Conservation (phyloP, 2,113 vertebrate species). For the Cochlearius cochlearius region DNA sequence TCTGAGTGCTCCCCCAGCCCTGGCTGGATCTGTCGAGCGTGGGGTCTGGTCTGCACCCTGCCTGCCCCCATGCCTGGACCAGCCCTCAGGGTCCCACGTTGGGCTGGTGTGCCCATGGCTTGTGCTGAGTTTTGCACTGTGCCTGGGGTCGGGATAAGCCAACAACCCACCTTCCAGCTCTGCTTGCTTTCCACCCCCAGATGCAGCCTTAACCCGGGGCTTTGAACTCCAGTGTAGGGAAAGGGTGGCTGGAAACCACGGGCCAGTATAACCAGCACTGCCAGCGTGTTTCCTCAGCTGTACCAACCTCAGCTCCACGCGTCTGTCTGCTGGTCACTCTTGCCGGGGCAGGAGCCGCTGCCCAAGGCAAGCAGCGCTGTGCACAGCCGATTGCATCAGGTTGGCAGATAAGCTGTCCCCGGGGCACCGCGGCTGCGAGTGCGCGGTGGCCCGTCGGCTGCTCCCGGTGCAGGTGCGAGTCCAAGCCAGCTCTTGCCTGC, state of each 20-base stretch:
- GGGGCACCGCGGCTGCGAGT: not conserved
- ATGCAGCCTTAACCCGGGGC: not conserved
- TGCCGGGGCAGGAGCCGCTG: not conserved
- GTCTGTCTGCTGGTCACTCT: rapidly evolving
- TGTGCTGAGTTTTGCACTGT: not conserved
- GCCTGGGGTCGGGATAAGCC: not conserved
- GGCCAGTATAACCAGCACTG: not conserved
- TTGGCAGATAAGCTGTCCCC: not conserved
- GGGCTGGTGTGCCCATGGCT: not conserved
- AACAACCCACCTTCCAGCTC: not conserved
- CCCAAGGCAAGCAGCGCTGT: not conserved
- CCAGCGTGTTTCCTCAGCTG: not conserved
- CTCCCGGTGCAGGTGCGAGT: rapidly evolving
- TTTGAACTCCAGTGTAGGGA: not conserved
- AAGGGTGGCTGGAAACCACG: not conserved
- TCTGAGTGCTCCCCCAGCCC: not conserved
- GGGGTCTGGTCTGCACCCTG: not conserved
- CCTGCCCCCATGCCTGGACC: not conserved
- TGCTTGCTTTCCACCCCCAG: not conserved
- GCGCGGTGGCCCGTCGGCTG: not conserved
- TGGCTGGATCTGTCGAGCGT: rapidly evolving
- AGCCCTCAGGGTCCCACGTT: too few relatives aligned
- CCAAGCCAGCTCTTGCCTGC: not conserved
- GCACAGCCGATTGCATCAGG: not conserved
- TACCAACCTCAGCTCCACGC: not conserved